These are phyloP conservation scores for Camponotus vicinus DNA, from an alignment of 1,140 invertebrate genomes.

Conservation along the genomic window DNA sequence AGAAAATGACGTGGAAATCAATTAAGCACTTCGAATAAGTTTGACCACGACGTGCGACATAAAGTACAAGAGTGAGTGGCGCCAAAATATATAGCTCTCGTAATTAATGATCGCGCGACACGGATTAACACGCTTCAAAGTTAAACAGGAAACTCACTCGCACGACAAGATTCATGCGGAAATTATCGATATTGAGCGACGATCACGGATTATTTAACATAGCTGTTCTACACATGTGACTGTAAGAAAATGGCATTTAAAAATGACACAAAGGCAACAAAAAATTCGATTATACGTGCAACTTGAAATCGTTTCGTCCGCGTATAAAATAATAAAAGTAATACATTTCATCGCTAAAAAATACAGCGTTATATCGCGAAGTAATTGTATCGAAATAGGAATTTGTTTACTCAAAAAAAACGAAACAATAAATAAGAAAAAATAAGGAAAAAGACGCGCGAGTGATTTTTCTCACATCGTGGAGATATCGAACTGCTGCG, in stretches of 20 bases:
- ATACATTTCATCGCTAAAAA: background rate
- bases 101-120: constrained; percentile 52
- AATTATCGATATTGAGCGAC: constrained; percentile 9
- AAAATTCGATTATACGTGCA: background rate
- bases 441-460: background rate
- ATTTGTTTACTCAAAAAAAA: background rate
- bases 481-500: background rate
- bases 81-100: constrained; percentile 11
- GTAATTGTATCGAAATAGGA: constrained; percentile 27
- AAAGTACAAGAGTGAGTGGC: constrained; percentile 27
- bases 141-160: constrained; percentile 8
- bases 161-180: constrained; percentile 13
- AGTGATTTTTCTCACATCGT: constrained; percentile 42
- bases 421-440: background rate
- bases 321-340: background rate
- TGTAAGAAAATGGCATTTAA: background rate
- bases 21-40: constrained; percentile 52
- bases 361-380: background rate
- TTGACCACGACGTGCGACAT: constrained; percentile 35
- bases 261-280: background rate
- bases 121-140: constrained; percentile 33
- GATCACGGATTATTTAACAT: background rate
- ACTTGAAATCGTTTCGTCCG: background rate
- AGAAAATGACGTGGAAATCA: constrained; percentile 54
- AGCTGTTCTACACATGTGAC: too few species aligned